Conservation (phyloP, 2,888 invertebrate genomes). For the Falcaria lacertinaria region DNA sequence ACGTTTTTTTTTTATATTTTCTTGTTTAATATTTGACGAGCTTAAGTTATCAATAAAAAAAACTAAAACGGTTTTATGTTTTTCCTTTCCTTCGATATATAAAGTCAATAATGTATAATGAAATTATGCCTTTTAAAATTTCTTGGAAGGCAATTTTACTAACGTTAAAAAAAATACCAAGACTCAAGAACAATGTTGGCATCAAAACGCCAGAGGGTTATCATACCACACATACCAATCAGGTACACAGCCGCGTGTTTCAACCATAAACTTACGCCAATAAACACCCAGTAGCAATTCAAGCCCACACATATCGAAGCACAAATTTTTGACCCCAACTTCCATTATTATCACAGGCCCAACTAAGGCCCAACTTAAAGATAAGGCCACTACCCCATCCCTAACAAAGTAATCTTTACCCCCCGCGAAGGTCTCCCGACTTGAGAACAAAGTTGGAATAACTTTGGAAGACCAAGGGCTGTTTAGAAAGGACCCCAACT, state of each 20-base stretch:
- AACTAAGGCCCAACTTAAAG: slow-evolving; percentile 56
- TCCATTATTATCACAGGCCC: slow-evolving; percentile 43
- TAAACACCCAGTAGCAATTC: background rate
- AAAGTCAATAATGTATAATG: too few species aligned
- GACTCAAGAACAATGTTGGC: too few species aligned
- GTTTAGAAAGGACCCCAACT: slow-evolving; percentile 77
- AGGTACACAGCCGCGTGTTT: too few species aligned
- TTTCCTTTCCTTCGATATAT: too few species aligned
- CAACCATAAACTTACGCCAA: background rate
- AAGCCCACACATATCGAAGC: background rate
- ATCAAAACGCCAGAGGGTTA: too few species aligned
- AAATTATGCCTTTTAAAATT: too few species aligned
- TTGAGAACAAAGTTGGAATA: slow-evolving; percentile 72
- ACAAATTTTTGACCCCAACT: slow-evolving; percentile 28
- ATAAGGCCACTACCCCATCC: slow-evolving; percentile 57
- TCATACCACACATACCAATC: background rate
- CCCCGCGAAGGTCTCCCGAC: slow-evolving; percentile 57
- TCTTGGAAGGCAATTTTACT: too few species aligned
- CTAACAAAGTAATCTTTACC: slow-evolving; percentile 69
- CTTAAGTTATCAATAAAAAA: too few species aligned
- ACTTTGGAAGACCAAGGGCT: slow-evolving; percentile 79
- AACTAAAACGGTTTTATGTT: too few species aligned
- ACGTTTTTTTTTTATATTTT: too few species aligned
- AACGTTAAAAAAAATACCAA: too few species aligned
- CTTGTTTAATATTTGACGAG: too few species aligned